phyloP scores from a whole-genome alignment of 1,140 invertebrate species.

The Drosophila pruinosa region DNA sequence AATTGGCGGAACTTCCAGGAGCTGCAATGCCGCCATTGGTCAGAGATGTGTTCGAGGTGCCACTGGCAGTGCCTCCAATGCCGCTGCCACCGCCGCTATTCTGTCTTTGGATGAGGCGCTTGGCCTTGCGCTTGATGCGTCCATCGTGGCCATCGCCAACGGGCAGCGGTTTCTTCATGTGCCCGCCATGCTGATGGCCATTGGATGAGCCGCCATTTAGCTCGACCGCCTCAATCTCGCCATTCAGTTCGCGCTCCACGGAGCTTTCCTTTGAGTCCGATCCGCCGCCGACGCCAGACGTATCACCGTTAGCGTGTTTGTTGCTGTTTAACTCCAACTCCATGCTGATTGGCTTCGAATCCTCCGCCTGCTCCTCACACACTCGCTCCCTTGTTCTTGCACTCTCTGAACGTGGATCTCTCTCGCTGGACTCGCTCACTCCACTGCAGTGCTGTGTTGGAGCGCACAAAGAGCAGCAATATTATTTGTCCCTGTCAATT shows the following conservation, averaged over 20 bases:
- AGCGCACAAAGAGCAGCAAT: slow-evolving; percentile 7
- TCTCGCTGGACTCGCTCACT: neutral
- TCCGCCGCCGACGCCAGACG: slow-evolving; percentile 11
- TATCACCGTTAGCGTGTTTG: slow-evolving; percentile 54
- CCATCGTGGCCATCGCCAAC: slow-evolving; percentile 69
- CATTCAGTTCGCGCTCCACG: slow-evolving; percentile 78
- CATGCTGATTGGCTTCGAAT: slow-evolving; percentile 46
- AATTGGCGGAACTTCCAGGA: neutral
- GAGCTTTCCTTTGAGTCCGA: slow-evolving; percentile 79
- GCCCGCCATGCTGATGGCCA: slow-evolving; percentile 43
- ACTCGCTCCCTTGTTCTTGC: neutral
- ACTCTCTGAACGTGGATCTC: neutral
- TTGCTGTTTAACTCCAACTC: slow-evolving; percentile 64
- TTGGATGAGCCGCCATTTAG: slow-evolving; percentile 60
- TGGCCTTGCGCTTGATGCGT: slow-evolving; percentile 75
- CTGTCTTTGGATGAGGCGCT: slow-evolving; percentile 76
- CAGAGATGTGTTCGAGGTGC: neutral
- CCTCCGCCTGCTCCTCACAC: neutral
- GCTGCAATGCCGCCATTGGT: slow-evolving; percentile 18
- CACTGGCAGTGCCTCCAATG: neutral
- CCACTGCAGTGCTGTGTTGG: neutral
- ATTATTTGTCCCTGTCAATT: neutral
- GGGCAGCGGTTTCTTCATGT: slow-evolving; percentile 73
- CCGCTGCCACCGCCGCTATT: slow-evolving; percentile 62
- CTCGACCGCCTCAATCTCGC: slow-evolving; percentile 73